A percentile compares a stretch with the other conserved stretches of the same genome.
Conservation (phyloP, 2,113 vertebrate species). For the Ahaetulla prasina region DNA sequence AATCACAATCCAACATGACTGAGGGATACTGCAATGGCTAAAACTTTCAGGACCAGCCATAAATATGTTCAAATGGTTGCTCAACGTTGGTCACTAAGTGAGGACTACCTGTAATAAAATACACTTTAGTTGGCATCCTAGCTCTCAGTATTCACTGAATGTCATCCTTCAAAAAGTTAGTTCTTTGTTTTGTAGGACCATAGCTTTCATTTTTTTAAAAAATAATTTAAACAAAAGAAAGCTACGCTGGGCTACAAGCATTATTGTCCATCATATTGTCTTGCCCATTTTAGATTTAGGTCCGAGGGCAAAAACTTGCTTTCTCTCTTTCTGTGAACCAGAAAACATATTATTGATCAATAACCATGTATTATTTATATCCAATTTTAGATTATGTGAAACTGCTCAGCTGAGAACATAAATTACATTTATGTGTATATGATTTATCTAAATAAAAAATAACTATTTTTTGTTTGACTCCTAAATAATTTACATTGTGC, state of each 20-base stretch:
- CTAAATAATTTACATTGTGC: slow-evolving; percentile 24
- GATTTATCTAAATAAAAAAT: background rate
- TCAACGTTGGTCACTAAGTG: background rate
- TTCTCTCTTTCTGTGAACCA: background rate
- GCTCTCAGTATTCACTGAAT: background rate
- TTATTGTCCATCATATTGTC: background rate
- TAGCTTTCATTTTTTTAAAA: background rate
- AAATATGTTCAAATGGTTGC: background rate
- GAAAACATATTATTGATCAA: background rate
- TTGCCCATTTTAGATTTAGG: background rate
- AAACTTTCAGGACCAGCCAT: background rate
- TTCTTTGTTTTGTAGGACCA: background rate
- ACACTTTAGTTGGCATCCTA: background rate
- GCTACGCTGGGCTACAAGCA: background rate
- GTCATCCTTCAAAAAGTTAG: background rate
- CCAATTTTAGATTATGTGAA: background rate
- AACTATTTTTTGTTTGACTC: background rate
- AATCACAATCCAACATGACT: no score
- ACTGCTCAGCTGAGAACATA: background rate
- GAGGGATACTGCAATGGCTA: background rate
- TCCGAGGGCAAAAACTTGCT: background rate
- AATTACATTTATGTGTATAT: background rate
- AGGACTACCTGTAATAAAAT: background rate
- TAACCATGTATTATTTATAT: background rate
- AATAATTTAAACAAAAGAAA: background rate